Base-by-base conservation (phyloP, 2,113 vertebrate species). In the Meriones unguiculatus region DNA sequence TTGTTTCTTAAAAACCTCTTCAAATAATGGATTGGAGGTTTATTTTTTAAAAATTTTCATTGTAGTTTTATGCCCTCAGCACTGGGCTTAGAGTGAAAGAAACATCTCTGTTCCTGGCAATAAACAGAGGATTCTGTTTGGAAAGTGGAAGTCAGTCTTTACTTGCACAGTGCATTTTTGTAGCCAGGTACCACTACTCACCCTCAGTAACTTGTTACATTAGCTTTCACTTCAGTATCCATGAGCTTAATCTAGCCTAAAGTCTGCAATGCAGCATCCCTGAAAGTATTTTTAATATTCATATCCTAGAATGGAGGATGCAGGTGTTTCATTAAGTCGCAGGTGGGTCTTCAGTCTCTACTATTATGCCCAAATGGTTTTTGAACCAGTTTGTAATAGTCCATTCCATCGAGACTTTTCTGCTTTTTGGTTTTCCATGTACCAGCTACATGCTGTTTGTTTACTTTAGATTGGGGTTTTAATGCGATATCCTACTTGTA, bases 351-450 rank as follows among this genome's bases (percentile, higher is more conserved):
- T 96, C 11, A 69, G 75, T 95, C 85, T 94, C 94, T 94, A 50
- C 95, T 92, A 50, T 95, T 92, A 65, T 87, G 28, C 87, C 90
- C 95, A 89, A 95, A 93, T 94, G 76, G 77, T 92, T 96, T 95
- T 93, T 81, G 9, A 89, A 1, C 86, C 70, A 96, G 6, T 92
- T 96, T 98, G 64, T 93, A 89, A 73, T 94, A 93, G 57, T 64
- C 81, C 77, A 92, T 97, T 94, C 93, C 94, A 90, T 76, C 78
- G 90, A 95, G 81, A 89, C n/a, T 96, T 98, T 57, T 2, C 92
- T 59, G 81, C 97, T 97, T 97, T 50, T 86, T 98, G 90, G 81
- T 98, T 96, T 97, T 96, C 93, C 85, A 90, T 95, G 89, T 95
- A 92, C 90, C 22, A 85, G 2, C 30, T 88, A 1, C 62, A 10